Evolutionary conservation across 2,797 vertebrate species (phyloP).

Genomic region (Poecile montanus): DNA sequence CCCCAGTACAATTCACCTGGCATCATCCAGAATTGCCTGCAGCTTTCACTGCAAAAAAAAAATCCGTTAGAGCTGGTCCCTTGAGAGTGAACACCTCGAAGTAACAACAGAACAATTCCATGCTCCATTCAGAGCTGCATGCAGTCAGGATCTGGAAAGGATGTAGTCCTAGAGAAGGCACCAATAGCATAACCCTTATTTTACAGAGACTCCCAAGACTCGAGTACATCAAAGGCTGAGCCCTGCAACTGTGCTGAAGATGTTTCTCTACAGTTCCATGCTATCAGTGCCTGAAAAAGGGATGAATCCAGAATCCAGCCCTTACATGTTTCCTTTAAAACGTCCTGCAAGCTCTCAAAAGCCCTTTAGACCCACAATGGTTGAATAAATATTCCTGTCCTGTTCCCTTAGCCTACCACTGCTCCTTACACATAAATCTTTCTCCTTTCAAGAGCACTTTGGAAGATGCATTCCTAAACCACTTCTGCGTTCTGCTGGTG

Average conservation of each 20-base stretch:
- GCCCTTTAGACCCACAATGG: neutral
- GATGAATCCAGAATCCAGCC: neutral
- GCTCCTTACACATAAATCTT: neutral
- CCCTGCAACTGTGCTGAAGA: neutral
- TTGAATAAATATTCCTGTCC: conserved; percentile 18
- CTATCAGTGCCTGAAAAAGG: neutral
- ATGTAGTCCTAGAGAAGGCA: neutral
- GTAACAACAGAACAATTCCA: neutral
- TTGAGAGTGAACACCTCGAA: conserved; percentile 10
- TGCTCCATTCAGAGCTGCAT: neutral
- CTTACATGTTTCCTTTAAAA: neutral
- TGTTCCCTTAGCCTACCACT: conserved; percentile 4
- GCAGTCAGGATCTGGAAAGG: neutral
- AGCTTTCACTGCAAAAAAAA: conserved; percentile 27
- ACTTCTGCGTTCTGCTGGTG: neutral
- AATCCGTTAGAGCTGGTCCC: conserved; percentile 44
- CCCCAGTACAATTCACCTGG: conserved; percentile 22
- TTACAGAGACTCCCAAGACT: neutral
- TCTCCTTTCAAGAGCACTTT: conserved; percentile 15
- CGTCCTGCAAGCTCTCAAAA: conserved; percentile 1
- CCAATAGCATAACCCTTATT: neutral
- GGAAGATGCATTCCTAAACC: conserved; percentile 44
- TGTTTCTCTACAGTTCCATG: neutral
- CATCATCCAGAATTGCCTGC: conserved; percentile 30
- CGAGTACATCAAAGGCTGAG: neutral